Evolutionary conservation across 2,888 invertebrate genomes (phyloP).

Genomic region (Trypoxylon attenuatum): DNA sequence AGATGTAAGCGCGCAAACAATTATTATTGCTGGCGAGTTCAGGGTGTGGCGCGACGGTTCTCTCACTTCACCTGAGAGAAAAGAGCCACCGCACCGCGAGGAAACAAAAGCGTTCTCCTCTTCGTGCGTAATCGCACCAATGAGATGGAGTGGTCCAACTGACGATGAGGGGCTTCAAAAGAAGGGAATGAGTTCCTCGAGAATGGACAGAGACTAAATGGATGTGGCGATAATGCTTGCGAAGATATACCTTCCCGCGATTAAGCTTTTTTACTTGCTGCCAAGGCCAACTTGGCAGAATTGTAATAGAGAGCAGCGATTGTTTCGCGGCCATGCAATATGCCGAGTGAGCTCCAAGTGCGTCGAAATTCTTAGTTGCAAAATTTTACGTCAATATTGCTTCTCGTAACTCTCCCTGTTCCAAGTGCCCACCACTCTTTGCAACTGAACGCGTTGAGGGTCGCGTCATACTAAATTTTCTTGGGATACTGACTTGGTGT

Average conservation of each 20-base stretch:
- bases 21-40: conserved; percentile 42
- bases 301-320: conserved; percentile 45
- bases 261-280: conserved; percentile 44
- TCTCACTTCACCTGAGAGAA: conserved; percentile 11
- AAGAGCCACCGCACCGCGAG: conserved; percentile 8
- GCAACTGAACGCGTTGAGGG: too few relatives aligned
- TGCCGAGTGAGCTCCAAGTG: neutral
- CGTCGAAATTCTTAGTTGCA: too few relatives aligned
- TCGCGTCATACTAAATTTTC: too few relatives aligned
- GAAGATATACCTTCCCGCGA: conserved; percentile 48
- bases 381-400: too few relatives aligned
- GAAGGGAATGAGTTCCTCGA: neutral
- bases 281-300: conserved; percentile 43
- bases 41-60: conserved; percentile 44
- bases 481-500: too few relatives aligned
- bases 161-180: neutral
- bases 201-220: neutral
- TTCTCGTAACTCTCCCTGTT: too few relatives aligned
- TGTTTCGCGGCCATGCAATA: conserved; percentile 27
- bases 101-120: conserved; percentile 32
- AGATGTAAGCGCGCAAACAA: conserved; percentile 53
- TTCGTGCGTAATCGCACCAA: conserved; percentile 19
- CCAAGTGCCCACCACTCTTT: too few relatives aligned
- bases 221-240: conserved; percentile 18
- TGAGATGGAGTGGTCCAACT: neutral